A percentile compares a stretch with the other conserved stretches of the same genome.
phyloP scores from a whole-genome alignment of 2,888 invertebrate species.

The Arctia plantaginis region DNA sequence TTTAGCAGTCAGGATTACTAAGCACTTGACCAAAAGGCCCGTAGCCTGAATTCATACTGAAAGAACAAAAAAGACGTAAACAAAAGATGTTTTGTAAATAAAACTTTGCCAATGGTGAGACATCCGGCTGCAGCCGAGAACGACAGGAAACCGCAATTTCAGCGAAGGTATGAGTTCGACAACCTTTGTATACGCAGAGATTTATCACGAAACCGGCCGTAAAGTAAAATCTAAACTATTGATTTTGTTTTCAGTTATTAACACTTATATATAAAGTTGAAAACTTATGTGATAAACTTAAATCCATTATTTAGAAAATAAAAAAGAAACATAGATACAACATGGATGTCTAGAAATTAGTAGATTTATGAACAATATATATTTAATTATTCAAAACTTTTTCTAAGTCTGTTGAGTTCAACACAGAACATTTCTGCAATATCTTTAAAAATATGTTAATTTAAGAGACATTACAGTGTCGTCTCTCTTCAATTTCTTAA shows the following conservation, averaged over 20 bases:
- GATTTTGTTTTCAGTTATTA: constrained; percentile 13
- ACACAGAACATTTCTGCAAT: not conserved
- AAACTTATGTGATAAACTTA: not conserved
- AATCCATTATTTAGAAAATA: not conserved
- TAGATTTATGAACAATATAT: not conserved
- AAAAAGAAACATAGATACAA: not conserved
- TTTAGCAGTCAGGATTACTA: too few species aligned
- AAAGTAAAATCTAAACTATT: not conserved
- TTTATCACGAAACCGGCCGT: constrained; percentile 13
- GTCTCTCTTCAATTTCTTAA: not conserved
- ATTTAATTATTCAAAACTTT: too few species aligned
- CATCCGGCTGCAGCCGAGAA: constrained; percentile 35
- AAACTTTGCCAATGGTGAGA: constrained; percentile 1
- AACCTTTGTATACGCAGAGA: constrained; percentile 10
- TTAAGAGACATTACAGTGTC: not conserved
- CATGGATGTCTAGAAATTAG: not conserved
- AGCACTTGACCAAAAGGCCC: too few species aligned
- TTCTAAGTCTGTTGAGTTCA: not conserved
- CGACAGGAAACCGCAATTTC: constrained; percentile 36
- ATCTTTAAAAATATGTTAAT: not conserved
- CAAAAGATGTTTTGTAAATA: constrained; percentile 5
- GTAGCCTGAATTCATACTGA: not conserved
- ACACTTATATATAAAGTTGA: not conserved
- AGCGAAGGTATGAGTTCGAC: constrained; percentile 20
- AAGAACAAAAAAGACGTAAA: too few species aligned